A percentile compares a stretch with the other conserved stretches of the same genome.
Evolutionary conservation across 2,888 invertebrate species (phyloP).

Genomic region (Punctoribates punctum): DNA sequence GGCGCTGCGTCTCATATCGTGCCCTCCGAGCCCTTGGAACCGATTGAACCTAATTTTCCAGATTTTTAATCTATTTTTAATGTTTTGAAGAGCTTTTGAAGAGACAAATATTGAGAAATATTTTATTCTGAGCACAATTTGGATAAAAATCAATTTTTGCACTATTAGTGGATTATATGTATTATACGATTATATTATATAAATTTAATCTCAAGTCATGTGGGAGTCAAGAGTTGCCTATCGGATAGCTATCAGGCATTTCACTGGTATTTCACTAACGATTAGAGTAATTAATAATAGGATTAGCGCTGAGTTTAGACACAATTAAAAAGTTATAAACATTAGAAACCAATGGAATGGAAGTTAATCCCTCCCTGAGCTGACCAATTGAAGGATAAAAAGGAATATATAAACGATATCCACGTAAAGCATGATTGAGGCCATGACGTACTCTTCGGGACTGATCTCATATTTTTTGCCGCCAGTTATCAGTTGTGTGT

Average conservation of each 20-base stretch:
- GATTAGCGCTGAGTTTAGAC: too few relatives aligned
- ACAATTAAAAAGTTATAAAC: too few relatives aligned
- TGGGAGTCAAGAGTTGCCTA: too few relatives aligned
- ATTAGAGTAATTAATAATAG: too few relatives aligned
- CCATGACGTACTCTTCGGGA: constrained; percentile 39
- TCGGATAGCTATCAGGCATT: too few relatives aligned
- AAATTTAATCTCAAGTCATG: background rate
- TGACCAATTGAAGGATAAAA: constrained; percentile 24
- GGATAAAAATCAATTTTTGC: background rate
- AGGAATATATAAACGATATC: constrained; percentile 38
- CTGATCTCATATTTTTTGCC: constrained; percentile 36
- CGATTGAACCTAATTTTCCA: constrained; percentile 9
- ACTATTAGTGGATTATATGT: background rate
- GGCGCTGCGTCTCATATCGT: background rate
- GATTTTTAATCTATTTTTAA: background rate
- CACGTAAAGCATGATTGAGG: constrained; percentile 28
- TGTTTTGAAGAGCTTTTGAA: constrained; percentile 1
- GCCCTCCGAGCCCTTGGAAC: background rate
- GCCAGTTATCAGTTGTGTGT: constrained; percentile 36
- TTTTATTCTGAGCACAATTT: background rate
- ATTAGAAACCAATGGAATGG: background rate
- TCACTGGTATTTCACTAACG: too few relatives aligned
- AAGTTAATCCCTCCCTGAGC: constrained; percentile 14
- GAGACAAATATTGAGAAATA: background rate
- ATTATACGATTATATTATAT: background rate